phyloP scores from a whole-genome alignment of 2,113 vertebrate genomes.

The Herpailurus yagouaroundi region DNA sequence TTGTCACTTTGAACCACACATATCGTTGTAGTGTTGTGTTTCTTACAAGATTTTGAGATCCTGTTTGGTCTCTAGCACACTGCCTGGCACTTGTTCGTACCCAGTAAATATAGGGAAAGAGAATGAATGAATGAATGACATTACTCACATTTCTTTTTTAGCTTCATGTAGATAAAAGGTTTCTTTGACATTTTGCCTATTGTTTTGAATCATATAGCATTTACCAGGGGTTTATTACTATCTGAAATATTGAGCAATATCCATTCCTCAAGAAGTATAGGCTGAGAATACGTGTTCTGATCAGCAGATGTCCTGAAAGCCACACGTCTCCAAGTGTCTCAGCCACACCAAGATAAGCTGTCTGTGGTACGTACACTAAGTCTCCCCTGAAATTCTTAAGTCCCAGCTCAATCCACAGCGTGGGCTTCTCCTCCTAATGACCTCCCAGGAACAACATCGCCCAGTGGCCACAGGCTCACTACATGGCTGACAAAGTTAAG shows the following conservation, averaged over 20 bases:
- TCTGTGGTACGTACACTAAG: background rate
- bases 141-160: background rate
- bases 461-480: background rate
- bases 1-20: background rate
- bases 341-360: background rate
- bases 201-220: background rate
- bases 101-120: background rate
- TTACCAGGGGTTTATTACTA: background rate
- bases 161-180: background rate
- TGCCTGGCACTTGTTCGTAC: background rate
- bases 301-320: background rate
- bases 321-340: background rate
- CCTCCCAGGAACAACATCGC: background rate
- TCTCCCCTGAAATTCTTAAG: background rate
- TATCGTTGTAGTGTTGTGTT: background rate
- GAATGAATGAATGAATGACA: slow-evolving; percentile 43
- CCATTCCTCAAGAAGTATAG: background rate
- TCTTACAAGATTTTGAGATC: background rate
- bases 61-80: background rate
- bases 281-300: background rate
- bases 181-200: background rate
- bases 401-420: background rate
- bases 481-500: background rate
- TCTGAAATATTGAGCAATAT: background rate
- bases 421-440: background rate